Evolutionary conservation across 2,113 vertebrate genomes (phyloP).

Genomic region (Archilochus colubris): DNA sequence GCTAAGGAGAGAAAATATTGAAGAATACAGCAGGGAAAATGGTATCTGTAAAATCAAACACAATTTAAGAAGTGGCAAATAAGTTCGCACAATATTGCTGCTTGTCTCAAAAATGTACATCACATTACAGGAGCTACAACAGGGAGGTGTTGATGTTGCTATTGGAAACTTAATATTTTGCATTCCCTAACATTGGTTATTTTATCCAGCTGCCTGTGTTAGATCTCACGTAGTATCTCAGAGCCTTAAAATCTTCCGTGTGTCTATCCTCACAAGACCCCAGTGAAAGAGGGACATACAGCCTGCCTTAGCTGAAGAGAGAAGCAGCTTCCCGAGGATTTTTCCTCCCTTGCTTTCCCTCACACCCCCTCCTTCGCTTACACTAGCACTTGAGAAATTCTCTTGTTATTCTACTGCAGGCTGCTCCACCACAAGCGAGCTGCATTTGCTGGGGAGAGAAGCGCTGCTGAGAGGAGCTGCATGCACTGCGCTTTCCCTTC

Average conservation of each 20-base stretch:
- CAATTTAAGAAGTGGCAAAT: background rate
- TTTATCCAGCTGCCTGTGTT: background rate
- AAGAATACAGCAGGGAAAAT: background rate
- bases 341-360: slow-evolving; percentile 3
- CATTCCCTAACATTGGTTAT: background rate
- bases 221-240: background rate
- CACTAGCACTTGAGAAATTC: slow-evolving; percentile 35
- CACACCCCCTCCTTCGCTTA: slow-evolving; percentile 32
- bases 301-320: background rate
- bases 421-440: background rate
- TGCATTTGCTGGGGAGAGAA: slow-evolving; percentile 26
- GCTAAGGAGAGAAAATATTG: background rate
- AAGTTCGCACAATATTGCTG: background rate
- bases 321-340: background rate
- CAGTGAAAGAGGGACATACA: background rate
- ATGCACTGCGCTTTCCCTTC: background rate
- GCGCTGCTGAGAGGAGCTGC: slow-evolving; percentile 27
- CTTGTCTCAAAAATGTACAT: background rate
- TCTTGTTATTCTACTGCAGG: slow-evolving; percentile 17
- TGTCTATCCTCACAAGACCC: slow-evolving; percentile 13
- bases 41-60: background rate
- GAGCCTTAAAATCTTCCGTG: background rate
- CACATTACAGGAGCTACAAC: background rate
- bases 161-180: slow-evolving; percentile 34
- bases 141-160: background rate